A percentile compares a stretch with the other conserved stretches of the same genome.
Evolutionary conservation across 2,113 vertebrate species (phyloP).

Genomic region (Mungos mungo): DNA sequence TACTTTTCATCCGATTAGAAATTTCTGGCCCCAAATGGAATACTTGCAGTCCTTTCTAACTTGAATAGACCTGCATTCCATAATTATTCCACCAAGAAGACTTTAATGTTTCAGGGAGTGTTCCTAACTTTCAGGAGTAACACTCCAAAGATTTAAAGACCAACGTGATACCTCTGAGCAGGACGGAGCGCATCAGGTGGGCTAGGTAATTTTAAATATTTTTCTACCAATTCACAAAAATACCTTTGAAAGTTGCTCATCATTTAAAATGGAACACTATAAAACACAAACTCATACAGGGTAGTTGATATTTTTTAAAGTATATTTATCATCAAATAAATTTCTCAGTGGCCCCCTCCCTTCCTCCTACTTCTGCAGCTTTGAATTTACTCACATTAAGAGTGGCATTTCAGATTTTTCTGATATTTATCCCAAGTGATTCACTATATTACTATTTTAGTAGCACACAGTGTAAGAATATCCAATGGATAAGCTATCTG

Average conservation of each 20-base stretch:
- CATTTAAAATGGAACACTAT: conserved; percentile 39
- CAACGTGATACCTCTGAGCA: background rate
- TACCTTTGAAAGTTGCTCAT: conserved; percentile 29
- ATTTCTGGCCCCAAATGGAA: conserved; percentile 74
- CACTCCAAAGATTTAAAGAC: conserved; percentile 60
- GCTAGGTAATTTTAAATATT: conserved; percentile 28
- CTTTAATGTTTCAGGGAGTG: conserved; percentile 42
- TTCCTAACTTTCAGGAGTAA: conserved; percentile 47
- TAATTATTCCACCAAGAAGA: conserved; percentile 63
- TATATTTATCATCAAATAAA: conserved; percentile 48
- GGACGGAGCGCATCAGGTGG: conserved; percentile 1
- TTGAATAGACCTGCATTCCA: conserved; percentile 38
- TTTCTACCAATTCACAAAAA: conserved; percentile 47
- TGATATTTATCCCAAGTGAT: conserved; percentile 82
- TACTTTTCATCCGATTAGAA: conserved; percentile 76
- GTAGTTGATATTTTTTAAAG: background rate
- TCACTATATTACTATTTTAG: conserved; percentile 80
- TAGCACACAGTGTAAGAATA: conserved; percentile 83
- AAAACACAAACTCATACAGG: conserved; percentile 48
- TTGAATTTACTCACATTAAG: conserved; percentile 78
- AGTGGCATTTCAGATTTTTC: conserved; percentile 80
- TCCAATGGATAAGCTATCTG: conserved; percentile 83
- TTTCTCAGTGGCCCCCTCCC: conserved; percentile 63
- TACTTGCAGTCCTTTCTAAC: conserved; percentile 61
- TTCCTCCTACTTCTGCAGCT: conserved; percentile 64